Percentiles rank a stretch among this genome's conserved stretches.
Evolutionary conservation across 1,140 invertebrate species (phyloP).

Genomic region (Medauroidea extradentata): DNA sequence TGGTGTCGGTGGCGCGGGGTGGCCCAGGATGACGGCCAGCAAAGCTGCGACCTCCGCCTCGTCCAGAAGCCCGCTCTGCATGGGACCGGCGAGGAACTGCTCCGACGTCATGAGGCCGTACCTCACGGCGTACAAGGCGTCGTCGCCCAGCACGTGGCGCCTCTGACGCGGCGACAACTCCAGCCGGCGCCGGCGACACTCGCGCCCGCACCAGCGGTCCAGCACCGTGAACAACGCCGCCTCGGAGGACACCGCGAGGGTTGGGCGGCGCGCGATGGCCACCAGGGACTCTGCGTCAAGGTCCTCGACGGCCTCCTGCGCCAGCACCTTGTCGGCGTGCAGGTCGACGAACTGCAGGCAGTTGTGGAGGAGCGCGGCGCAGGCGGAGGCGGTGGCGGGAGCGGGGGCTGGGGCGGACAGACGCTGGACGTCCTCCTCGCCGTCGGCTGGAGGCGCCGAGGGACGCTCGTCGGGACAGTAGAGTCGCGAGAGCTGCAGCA

Average conservation of each 20-base stretch:
- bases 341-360: slow-evolving; percentile 59
- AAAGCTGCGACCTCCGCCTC: slow-evolving; percentile 36
- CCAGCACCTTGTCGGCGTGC: slow-evolving; percentile 53
- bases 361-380: slow-evolving; percentile 53
- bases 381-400: slow-evolving; percentile 45
- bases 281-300: slow-evolving; percentile 53
- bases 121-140: slow-evolving; percentile 58
- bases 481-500: slow-evolving; percentile 45
- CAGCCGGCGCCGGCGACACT: slow-evolving; percentile 57
- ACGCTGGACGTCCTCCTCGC: slow-evolving; percentile 33
- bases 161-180: slow-evolving; percentile 57
- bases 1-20: neutral
- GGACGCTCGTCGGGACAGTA: slow-evolving; percentile 27
- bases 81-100: slow-evolving; percentile 52
- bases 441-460: neutral
- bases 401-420: slow-evolving; percentile 42
- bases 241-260: slow-evolving; percentile 51
- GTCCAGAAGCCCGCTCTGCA: slow-evolving; percentile 39
- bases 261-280: slow-evolving; percentile 57
- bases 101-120: slow-evolving; percentile 59
- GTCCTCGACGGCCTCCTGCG: slow-evolving; percentile 61
- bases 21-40: slow-evolving; percentile 20
- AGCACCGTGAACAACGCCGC: slow-evolving; percentile 53
- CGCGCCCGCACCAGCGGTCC: slow-evolving; percentile 60
- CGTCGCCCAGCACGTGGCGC: slow-evolving; percentile 54